Evolutionary conservation across 2,888 invertebrate species (phyloP), one percentile per base, ranked within the genome.

Genomic region (Ichneumoninae sp.): DNA sequence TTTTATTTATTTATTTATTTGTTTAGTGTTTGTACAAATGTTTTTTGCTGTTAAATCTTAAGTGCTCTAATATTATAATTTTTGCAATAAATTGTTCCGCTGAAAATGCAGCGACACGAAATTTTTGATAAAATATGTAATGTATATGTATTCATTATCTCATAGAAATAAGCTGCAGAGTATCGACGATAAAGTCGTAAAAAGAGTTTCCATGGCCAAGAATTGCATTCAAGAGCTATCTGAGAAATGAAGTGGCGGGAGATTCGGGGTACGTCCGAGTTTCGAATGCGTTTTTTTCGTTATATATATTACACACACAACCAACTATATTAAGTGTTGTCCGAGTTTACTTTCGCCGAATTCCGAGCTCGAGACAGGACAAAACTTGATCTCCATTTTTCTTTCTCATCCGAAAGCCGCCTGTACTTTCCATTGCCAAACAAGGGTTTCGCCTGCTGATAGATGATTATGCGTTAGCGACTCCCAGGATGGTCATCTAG

Each of bases 311-410:
- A 73, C 40, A 60, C n/a, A 52, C 57, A 22, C 57, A 57, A 13
- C 44, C 44, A 26, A 69, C 74, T 54, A 73, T 69, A 84, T 77
- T 66, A 40, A 47, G 57, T 78, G 68, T 75, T 44, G 36, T 74
- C 71, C 68, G 71, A 66, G 60, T 73, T 81, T 65, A 78, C 81
- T 81, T 81, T 81, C 78, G 81, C 81, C 74, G 69, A 69, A 36
- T 65, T 73, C 54, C 44, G 33, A 13, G 68, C 84, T 81, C 26
- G 83, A 77, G 63, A 69, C 47, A 54, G 36, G 54, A 30, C 57
- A 83, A 71, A 74, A 60, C 57, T 63, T 47, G 66, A 26, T 40
- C 44, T 16, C 33, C 50, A 65, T 84, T 66, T 74, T 73, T 80
- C 44, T 76, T 76, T 73, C 73, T 69, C 33, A 60, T 54, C 54